phyloP scores from a whole-genome alignment of 2,888 invertebrate genomes.

The Eulithis prunata region DNA sequence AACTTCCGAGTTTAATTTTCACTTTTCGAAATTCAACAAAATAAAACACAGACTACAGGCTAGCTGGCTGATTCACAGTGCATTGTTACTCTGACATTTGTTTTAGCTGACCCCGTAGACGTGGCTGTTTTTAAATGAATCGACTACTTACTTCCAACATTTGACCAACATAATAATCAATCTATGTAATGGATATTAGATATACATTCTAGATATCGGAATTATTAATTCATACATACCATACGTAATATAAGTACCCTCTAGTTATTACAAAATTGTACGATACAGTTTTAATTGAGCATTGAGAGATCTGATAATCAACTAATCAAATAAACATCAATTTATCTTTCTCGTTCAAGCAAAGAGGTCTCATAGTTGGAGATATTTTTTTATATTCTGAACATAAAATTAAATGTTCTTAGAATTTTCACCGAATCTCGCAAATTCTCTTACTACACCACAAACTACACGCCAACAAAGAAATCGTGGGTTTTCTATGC shows the following conservation, averaged over 20 bases:
- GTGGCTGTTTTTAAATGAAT: constrained; percentile 1
- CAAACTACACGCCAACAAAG: too few species aligned
- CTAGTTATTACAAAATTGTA: neutral
- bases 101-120: neutral
- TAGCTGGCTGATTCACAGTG: too few species aligned
- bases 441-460: too few species aligned
- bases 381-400: too few species aligned
- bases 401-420: neutral
- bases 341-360: neutral
- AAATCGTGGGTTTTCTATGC: neutral
- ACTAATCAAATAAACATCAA: neutral
- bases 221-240: neutral
- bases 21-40: too few species aligned
- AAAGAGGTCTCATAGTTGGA: neutral
- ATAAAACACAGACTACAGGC: too few species aligned
- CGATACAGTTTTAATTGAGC: neutral
- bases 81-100: too few species aligned
- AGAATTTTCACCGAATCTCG: neutral
- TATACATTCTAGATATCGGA: neutral
- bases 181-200: constrained; percentile 3
- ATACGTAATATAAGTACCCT: neutral
- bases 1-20: too few species aligned
- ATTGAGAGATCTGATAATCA: too few species aligned
- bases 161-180: constrained; percentile 18
- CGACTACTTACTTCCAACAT: constrained; percentile 6